Evolutionary conservation across 2,113 vertebrate genomes (phyloP), one percentile per base, ranked within the genome.

Genomic region (Nothoprocta pentlandii): DNA sequence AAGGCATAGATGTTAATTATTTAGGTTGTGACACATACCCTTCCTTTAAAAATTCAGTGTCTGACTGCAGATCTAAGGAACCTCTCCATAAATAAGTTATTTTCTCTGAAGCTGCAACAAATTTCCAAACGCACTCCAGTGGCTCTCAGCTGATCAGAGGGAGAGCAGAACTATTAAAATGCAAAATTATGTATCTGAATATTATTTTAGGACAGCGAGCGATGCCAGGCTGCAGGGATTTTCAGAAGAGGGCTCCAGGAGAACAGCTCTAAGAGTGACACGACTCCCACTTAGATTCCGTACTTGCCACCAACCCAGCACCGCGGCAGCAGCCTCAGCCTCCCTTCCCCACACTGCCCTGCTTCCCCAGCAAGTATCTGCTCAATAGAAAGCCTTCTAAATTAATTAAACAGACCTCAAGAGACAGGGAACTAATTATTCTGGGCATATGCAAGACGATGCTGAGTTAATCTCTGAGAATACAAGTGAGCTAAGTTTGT

Each of bases 1-100:
- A 44, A 91, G 82, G 95, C 96, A 95, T 5, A 46, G 91, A 92
- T 63, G 92, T 97, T 96, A 97, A 97, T 97, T 97, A 97, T 97
- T 97, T 97, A 97, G 89, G 19, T 97, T 90, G 94, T 97, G 96
- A 97, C 94, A 97, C 89, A 75, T 91, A 95, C 73, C 85, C 90
- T 95, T 81, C 94, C 85, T 96, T 97, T 96, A 97, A 97, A 97
- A 97, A 96, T 96, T 96, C 93, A 97, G 92, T 5, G 15, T 94
- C 97, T 95, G 79, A 90, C 94, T 95, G 92, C 92, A 96, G 96
- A 96, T 96, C 92, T 95, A 41, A 97, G 95, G 94, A 90, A 93
- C 80, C 75, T 91, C 42, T 86, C 91, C 90, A 97, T 97, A 93
- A 97, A 97, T 96, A 97, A 97, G 93, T 96, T 88, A 97, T 94